phyloP scores from a whole-genome alignment of 2,888 invertebrate genomes.

The Dolichomitus sp. region DNA sequence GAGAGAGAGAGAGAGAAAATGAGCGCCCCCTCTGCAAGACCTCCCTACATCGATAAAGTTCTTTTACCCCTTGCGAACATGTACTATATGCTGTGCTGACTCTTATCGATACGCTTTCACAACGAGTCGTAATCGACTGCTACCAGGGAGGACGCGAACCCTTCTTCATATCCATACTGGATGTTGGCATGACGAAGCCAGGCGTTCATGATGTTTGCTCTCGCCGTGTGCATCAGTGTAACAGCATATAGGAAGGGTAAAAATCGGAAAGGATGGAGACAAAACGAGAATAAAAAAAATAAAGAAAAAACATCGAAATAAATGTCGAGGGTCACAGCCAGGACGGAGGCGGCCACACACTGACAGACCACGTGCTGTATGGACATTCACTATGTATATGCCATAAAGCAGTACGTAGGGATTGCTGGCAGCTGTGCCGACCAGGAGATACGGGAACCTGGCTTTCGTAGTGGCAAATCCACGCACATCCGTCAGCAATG shows the following conservation, averaged over 20 bases:
- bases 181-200: conserved; percentile 58
- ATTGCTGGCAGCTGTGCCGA: conserved; percentile 64
- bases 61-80: conserved; percentile 49
- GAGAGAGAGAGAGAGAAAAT: conserved; percentile 23
- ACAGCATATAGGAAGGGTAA: conserved; percentile 37
- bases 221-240: conserved; percentile 28
- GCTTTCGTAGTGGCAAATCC: conserved; percentile 53
- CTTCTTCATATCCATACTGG: conserved; percentile 34
- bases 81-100: conserved; percentile 17
- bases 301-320: conserved; percentile 23
- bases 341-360: conserved; percentile 43
- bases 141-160: conserved; percentile 17
- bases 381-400: background rate
- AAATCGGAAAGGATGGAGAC: conserved; percentile 42
- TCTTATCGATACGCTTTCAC: conserved; percentile 61
- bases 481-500: conserved; percentile 31
- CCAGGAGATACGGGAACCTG: conserved; percentile 57
- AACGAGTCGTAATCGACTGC: conserved; percentile 38
- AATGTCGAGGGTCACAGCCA: conserved; percentile 55
- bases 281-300: conserved; percentile 29
- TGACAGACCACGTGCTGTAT: conserved; percentile 34
- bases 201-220: conserved; percentile 43
- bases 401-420: conserved; percentile 29
- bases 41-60: conserved; percentile 53
- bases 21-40: conserved; percentile 18